A percentile compares a stretch with the other conserved stretches of the same genome.
phyloP scores from a whole-genome alignment of 2,797 vertebrate genomes.

The Crenichthys baileyi region DNA sequence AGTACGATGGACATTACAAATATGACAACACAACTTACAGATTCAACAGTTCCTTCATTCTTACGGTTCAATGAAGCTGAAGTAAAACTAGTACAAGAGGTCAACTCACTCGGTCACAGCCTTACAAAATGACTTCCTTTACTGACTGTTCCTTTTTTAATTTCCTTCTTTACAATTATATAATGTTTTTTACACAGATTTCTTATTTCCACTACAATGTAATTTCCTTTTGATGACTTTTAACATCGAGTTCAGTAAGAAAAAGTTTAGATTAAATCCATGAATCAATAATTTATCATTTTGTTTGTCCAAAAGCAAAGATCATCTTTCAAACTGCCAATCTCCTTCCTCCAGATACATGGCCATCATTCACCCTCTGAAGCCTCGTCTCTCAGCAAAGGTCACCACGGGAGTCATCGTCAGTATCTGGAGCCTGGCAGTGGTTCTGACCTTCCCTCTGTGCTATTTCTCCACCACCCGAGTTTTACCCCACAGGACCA shows the following conservation, averaged over 20 bases:
- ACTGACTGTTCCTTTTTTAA: background rate
- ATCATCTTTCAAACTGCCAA: slow-evolving; percentile 11
- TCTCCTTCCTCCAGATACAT: slow-evolving; percentile 85
- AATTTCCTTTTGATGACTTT: background rate
- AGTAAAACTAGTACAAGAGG: background rate
- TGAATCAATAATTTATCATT: background rate
- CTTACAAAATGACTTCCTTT: background rate
- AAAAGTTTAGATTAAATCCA: background rate
- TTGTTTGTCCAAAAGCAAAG: background rate
- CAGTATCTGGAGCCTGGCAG: slow-evolving; percentile 94
- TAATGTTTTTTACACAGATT: background rate
- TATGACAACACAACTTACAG: background rate
- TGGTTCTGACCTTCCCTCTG: slow-evolving; percentile 93
- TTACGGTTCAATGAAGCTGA: background rate
- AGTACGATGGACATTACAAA: background rate
- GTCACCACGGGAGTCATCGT: slow-evolving; percentile 91
- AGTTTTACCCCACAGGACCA: slow-evolving; percentile 84
- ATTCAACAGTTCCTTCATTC: background rate
- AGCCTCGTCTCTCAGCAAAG: slow-evolving; percentile 92
- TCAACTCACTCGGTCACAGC: background rate
- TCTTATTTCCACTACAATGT: background rate
- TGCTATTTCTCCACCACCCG: slow-evolving; percentile 92
- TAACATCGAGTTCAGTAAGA: background rate
- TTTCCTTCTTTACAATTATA: background rate
- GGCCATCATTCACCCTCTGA: slow-evolving; percentile 97